A percentile compares a stretch with the other conserved stretches of the same genome.
These are phyloP conservation scores for Nasua narica DNA, from an alignment of 2,797 vertebrate species.

Conservation along the genomic window DNA sequence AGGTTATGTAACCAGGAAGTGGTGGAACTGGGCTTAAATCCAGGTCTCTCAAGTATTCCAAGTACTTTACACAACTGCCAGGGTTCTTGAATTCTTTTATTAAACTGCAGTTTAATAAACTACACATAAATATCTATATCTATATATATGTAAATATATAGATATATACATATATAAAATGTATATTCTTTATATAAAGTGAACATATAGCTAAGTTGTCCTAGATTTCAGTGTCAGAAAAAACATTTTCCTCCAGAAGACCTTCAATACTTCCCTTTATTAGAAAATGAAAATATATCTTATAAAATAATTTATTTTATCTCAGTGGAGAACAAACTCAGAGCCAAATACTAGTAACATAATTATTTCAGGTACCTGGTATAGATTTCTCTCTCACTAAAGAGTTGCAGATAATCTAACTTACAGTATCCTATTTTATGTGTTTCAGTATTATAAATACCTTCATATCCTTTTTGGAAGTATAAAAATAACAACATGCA, in stretches of 20 bases:
- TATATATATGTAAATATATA: too few relatives aligned
- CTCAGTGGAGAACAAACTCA: slow-evolving; percentile 9
- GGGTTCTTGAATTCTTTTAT: neutral
- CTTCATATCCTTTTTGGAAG: neutral
- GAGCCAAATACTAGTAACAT: neutral
- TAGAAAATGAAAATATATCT: neutral
- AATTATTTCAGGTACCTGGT: neutral
- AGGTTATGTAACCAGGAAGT: neutral
- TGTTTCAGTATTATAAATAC: neutral
- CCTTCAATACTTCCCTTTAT: neutral
- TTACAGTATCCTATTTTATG: neutral
- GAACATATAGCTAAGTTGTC: neutral
- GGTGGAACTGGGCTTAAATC: neutral
- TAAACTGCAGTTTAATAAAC: neutral
- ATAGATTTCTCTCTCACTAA: neutral
- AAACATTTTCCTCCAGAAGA: neutral
- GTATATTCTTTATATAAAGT: neutral
- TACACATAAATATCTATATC: neutral
- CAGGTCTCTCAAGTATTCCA: neutral
- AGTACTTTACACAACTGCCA: neutral
- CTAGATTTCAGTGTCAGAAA: neutral
- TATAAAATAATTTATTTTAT: neutral
- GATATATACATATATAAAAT: neutral
- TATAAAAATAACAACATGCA: neutral
- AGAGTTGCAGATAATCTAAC: neutral